Evolutionary conservation across 2,888 invertebrate species (phyloP), one percentile per base, ranked within the genome.

Genomic region (Oasisia sp.): DNA sequence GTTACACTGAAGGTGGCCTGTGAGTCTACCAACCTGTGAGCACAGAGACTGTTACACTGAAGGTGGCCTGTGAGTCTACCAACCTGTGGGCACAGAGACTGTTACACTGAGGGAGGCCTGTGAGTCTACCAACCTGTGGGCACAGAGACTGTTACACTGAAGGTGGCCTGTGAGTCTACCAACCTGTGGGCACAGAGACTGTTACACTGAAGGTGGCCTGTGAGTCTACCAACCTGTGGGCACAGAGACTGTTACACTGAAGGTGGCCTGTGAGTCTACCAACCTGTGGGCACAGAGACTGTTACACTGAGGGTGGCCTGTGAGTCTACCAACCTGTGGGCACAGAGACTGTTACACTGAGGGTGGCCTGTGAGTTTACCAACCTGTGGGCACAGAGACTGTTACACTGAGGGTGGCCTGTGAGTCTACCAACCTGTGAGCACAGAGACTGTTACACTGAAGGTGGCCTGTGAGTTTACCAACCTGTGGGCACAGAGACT

Each of bases 81-180:
- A 92, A 95, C 94, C 94, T 94, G 90, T 94, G 94, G 91, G 93
- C 93, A 92, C 93, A 94, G 92, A 95, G 94, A 74, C 27, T 74
- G 19, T 19, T 27, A n/a, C 74, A 74, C 4, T 27, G 7, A 27
- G 27, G 7, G n/a, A 3, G n/a, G 7, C 5, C 7, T 5, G 74
- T 74, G 74, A 1, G 74, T 27, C 74, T 19, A 89, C 93, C 91
- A 92, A 95, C 94, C 94, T 94, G 90, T 94, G 94, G 91, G 93
- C 93, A 92, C 93, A 94, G 92, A 95, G 94, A 74, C 27, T 74
- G 19, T 19, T 27, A n/a, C 74, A 74, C 4, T 27, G 7, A 27
- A 74, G 7, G n/a, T 19, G n/a, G 7, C 5, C 7, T 5, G 74
- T 74, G 74, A 1, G 74, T 27, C 74, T 19, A 89, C 93, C 91